These are phyloP conservation scores for Vipera ursinii DNA, from an alignment of 2,797 vertebrate species.

Conservation along the genomic window DNA sequence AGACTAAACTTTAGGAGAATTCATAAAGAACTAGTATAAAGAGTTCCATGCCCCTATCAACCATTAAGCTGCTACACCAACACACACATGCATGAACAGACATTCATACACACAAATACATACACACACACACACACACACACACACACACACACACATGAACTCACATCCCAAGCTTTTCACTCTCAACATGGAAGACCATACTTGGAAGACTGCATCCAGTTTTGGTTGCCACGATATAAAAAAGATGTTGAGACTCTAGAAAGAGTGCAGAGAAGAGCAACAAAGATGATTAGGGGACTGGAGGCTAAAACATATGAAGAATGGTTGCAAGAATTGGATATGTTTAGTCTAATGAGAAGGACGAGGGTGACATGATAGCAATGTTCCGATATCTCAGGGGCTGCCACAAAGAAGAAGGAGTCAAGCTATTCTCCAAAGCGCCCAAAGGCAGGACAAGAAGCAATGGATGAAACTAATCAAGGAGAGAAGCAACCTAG, in stretches of 20 bases:
- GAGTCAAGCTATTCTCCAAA: background rate
- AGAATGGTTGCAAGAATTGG: too few species aligned
- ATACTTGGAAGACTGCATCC: background rate
- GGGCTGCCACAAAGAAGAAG: background rate
- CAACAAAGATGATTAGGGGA: too few species aligned
- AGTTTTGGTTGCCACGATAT: background rate
- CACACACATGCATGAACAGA: background rate
- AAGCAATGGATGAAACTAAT: background rate
- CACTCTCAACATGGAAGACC: background rate
- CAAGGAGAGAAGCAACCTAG: background rate
- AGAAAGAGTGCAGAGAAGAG: too few species aligned
- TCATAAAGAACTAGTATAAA: background rate
- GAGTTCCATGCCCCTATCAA: background rate
- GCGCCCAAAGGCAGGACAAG: background rate
- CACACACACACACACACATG: background rate
- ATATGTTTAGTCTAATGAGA: background rate
- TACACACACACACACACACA: background rate
- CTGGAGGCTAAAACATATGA: too few species aligned
- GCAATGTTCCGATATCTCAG: rapidly evolving
- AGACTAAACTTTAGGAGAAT: background rate
- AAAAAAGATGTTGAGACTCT: too few species aligned
- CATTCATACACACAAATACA: background rate
- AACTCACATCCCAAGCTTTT: background rate
- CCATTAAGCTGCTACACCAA: background rate
- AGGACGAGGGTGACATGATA: background rate